phyloP scores from a whole-genome alignment of 2,113 vertebrate species.

The Megaceryle maxima region DNA sequence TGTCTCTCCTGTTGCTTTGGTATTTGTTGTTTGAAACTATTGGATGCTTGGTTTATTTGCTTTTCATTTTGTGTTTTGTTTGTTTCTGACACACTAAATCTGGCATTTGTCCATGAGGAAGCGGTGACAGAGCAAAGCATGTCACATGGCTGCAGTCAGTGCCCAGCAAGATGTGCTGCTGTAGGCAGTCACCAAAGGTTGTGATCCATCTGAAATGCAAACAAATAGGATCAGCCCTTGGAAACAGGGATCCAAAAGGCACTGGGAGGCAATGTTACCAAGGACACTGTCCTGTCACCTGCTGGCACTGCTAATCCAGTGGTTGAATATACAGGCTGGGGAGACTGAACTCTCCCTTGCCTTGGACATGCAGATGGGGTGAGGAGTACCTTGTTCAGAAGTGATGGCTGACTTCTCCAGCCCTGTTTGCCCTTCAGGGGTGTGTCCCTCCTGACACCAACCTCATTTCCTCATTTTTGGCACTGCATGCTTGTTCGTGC shows the following conservation, averaged over 20 bases:
- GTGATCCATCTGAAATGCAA: not conserved
- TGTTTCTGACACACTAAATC: not conserved
- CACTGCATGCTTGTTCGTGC: not conserved
- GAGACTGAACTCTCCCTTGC: not conserved
- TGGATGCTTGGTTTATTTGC: not conserved
- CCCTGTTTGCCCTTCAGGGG: not conserved
- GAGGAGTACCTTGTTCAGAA: not conserved
- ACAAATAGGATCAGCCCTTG: not conserved
- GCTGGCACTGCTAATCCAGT: not conserved
- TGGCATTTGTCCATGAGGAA: not conserved
- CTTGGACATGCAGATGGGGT: not conserved
- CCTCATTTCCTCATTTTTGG: not conserved
- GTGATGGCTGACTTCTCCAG: fast-evolving
- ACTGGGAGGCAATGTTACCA: not conserved
- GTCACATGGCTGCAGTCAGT: fast-evolving
- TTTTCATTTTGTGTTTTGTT: not conserved
- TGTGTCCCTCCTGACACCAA: not conserved
- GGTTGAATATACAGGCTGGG: not conserved
- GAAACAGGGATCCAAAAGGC: not conserved
- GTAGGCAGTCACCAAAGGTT: not conserved
- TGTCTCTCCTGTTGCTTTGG: not conserved
- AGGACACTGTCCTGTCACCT: not conserved
- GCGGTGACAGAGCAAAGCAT: not conserved
- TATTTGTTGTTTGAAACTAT: not conserved
- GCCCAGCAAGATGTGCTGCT: not conserved